Conservation (phyloP, 2,797 vertebrate genomes). For the Cirrhinus mrigala region DNA sequence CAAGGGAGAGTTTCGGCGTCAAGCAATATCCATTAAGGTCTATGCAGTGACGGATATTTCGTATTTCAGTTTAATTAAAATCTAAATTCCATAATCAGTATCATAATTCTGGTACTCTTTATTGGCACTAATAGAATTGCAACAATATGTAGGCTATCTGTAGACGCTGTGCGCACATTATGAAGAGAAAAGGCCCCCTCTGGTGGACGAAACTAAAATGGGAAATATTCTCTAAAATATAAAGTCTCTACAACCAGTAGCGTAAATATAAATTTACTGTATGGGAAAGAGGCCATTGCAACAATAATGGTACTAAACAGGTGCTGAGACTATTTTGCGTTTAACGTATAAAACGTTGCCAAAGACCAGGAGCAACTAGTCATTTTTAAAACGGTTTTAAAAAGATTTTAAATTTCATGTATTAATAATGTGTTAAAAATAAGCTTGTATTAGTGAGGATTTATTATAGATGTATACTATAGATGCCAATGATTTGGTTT, state of each 20-base stretch:
- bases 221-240: background rate
- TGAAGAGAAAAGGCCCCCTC: constrained; percentile 18
- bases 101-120: background rate
- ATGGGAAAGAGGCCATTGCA: background rate
- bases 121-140: background rate
- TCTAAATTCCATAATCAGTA: background rate
- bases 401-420: background rate
- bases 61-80: background rate
- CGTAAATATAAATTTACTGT: background rate
- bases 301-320: background rate
- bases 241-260: background rate
- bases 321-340: background rate
- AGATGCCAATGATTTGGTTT: background rate
- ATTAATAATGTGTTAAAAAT: background rate
- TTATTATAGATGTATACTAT: background rate
- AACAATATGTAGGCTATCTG: background rate
- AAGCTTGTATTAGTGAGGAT: background rate
- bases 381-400: background rate
- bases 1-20: background rate
- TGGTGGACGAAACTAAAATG: background rate
- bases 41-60: constrained; percentile 22
- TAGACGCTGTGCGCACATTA: background rate
- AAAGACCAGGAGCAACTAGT: background rate
- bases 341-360: background rate
- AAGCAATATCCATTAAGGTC: background rate